Conservation (phyloP, 1,140 invertebrate genomes). For the Apis mellifera region DNA sequence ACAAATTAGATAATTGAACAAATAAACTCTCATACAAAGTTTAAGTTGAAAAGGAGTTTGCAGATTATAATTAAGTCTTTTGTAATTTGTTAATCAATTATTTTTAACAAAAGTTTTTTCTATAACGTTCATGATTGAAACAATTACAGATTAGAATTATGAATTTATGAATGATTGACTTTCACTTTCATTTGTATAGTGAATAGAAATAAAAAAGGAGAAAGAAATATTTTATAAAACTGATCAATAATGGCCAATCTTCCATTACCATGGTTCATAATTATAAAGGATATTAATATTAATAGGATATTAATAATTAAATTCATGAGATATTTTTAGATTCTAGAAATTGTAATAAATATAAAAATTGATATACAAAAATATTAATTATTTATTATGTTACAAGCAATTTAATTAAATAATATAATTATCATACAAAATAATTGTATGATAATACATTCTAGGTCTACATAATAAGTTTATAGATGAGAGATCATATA, state of each 20-base stretch:
- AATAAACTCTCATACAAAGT: neutral
- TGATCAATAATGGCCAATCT: neutral
- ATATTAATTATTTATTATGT: too few species aligned
- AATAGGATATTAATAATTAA: too few species aligned
- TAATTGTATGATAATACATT: too few species aligned
- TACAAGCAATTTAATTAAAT: too few species aligned
- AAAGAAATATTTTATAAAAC: neutral
- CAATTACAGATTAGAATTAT: neutral
- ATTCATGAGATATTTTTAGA: too few species aligned
- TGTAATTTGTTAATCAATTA: neutral
- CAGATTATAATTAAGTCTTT: neutral
- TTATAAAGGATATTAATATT: too few species aligned
- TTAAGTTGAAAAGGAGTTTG: neutral
- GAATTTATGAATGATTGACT: conserved; percentile 13
- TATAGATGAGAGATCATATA: too few species aligned
- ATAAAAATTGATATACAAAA: too few species aligned
- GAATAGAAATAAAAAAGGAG: neutral
- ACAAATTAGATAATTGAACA: neutral
- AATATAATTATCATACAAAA: too few species aligned
- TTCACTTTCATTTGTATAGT: conserved; percentile 17
- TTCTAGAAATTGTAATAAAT: too few species aligned
- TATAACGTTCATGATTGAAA: neutral
- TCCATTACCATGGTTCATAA: too few species aligned
- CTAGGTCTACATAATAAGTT: too few species aligned
- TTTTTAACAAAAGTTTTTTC: neutral